Base-by-base conservation (phyloP, 2,113 vertebrate genomes). In the Sula dactylatra region DNA sequence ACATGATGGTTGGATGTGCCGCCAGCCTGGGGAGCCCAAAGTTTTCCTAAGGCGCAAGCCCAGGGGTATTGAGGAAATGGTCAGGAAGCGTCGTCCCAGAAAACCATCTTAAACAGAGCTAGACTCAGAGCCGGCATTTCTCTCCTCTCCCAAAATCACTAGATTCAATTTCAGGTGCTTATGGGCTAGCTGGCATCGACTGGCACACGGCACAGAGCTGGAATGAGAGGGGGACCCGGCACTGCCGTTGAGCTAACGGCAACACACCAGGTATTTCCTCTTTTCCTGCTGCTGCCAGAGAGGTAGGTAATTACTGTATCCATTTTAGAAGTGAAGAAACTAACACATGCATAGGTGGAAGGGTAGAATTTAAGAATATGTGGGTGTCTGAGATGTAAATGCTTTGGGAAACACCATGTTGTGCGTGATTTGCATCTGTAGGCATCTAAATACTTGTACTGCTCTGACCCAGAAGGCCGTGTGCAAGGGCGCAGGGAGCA, bases 381-480 rank as follows among this genome's bases (percentile, higher is more conserved):
- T 95, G 76, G 87, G 95, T 12, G 27, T 66, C 84, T 84, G 81
- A 89, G 69, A 91, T 82, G 92, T 55, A 97, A 89, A 93, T 91
- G 72, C 73, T 96, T 81, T 86, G 92, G 87, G 92, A 89, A 94
- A 81, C 38, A 93, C 59, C 92, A 78, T 2, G 0, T 38, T 81
- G 67, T 0, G 1, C 54, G 80, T 94, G 44, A 82, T 95, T 94
- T 95, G 83, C 84, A 94, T 93, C 58, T 44, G 62, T 90, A 83
- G 54, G 86, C 56, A 88, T 80, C 86, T 90, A 50, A 85, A 67
- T 42, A 54, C 82, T 84, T 82, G 78, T 45, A 90, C 79, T 1
- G 5, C 54, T 86, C 36, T 55, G 62, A 82, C 80, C 16, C 58
- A 36, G 64, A 61, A 22, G 56, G 31, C 31, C 6, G 2, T 3